Evolutionary conservation across 2,888 invertebrate species (phyloP), one percentile per base, ranked within the genome.

Genomic region (Pheosia gnoma): DNA sequence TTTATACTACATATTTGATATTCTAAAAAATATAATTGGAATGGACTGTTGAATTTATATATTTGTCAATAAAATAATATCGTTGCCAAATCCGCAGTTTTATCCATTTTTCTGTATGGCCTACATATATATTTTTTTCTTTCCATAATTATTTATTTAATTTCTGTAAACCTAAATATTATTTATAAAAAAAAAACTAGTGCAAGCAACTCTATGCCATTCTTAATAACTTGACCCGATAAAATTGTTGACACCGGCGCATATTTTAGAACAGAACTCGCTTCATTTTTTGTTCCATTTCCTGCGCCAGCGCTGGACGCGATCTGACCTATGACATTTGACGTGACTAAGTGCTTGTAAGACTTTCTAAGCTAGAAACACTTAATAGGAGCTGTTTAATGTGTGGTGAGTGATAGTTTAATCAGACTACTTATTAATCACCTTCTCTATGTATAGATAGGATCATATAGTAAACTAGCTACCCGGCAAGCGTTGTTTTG

Each of bases 241-340:
- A 60, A 52, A 13, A 62, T 59, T 43, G 39, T 25, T 54, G 62
- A 63, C 59, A 66, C 61, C 55, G 9, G 66, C 66, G 60, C 59
- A 52, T 52, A 65, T 59, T 63, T 63, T 57, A 58, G 25, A 61
- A 61, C 57, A 55, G 62, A 63, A 61, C 67, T 45, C 39, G 61
- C 67, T 66, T 60, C 37, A 37, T 58, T 57, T 60, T 59, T 59
- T 58, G 52, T 56, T 9, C 39, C 55, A 59, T 57, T 56, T 61
- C 11, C 25, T 37, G 10, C 38, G 38, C 54, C 38, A 3, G 25
- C 52, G 54, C 38, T 38, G 11, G 37, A 7, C 56, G 56, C 10
- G 5, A 7, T 41, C 13, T 61, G 61, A 70, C 64, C 61, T 71
- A 37, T 59, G 70, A 59, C 73, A 64, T 72, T 66, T 56, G 41